Evolutionary conservation across 2,113 vertebrate species (phyloP), one percentile per base, ranked within the genome.

Genomic region (Zapornia atra): DNA sequence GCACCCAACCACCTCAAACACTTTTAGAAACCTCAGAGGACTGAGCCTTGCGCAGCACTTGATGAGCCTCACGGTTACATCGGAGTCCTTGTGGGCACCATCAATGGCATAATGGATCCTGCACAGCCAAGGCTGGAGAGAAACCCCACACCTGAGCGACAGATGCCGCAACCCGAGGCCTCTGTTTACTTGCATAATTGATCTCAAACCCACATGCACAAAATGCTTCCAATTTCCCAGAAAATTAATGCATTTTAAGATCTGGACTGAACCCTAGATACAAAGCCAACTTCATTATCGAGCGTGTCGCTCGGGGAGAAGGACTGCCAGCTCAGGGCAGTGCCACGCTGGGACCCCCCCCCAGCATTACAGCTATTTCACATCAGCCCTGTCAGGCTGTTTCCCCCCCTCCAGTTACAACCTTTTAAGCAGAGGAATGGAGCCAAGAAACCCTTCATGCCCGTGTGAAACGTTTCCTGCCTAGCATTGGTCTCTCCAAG

Each of bases 1-100:
- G 51, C 13, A 33, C 9, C 11, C 24, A 28, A 28, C 26, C 57
- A 65, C 50, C 14, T 28, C 1, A 0, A 16, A 15, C 2, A 3
- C 20, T 89, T 75, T 36, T 22, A 64, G 50, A 44, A 91, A 79
- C n/a, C 7, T 3, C 40, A 40, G 24, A 68, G 33, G 34, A 64
- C 42, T 65, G 0, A 57, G 69, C 17, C 53, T 40, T 59, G 25
- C 33, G 26, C 71, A 42, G 42, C n/a, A 17, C 38, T 64, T 50
- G 66, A 18, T 61, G 28, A 25, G 26, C 24, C 48, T 51, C 11
- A 5, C 34, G 36, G 7, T 42, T 13, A 2, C 34, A 34, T 22
- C 2, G 4, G 48, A 42, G 70, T 36, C 77, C 24, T 36, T 76
- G 46, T 46, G 66, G 71, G 54, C 54, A 79, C n/a, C 79, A 76